A percentile compares a stretch with the other conserved stretches of the same genome.
Conservation (phyloP, 2,113 vertebrate genomes). For the Percopsis transmontana region DNA sequence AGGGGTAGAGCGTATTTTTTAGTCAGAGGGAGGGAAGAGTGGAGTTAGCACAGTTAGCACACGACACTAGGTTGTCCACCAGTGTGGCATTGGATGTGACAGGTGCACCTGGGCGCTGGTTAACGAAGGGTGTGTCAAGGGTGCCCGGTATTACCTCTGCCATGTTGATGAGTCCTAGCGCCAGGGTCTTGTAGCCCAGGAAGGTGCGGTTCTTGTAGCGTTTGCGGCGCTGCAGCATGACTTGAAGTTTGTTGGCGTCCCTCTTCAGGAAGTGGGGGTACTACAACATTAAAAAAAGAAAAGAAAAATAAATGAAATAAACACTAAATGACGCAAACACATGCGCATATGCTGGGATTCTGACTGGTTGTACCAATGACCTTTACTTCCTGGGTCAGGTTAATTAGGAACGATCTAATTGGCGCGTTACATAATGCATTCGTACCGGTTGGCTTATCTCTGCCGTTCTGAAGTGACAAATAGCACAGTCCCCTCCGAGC, state of each 20-base stretch:
- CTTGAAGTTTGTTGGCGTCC: conserved; percentile 91
- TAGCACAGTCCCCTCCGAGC: conserved; percentile 28
- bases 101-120: too few species aligned
- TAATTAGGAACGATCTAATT: conserved; percentile 15
- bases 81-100: too few species aligned
- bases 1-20: too few species aligned
- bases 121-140: neutral
- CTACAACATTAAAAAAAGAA: conserved; percentile 56
- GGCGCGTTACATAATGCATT: neutral
- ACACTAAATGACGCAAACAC: neutral
- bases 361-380: neutral
- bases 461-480: conserved; percentile 12
- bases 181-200: conserved; percentile 91
- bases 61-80: too few species aligned
- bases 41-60: too few species aligned
- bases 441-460: conserved; percentile 14
- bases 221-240: conserved; percentile 90
- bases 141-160: conserved; percentile 79
- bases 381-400: conserved; percentile 4
- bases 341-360: neutral
- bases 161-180: conserved; percentile 92
- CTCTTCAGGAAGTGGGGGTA: conserved; percentile 93
- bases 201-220: conserved; percentile 94
- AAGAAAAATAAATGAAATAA: neutral
- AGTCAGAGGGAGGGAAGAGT: too few species aligned